A percentile compares a stretch with the other conserved stretches of the same genome.
phyloP scores from a whole-genome alignment of 2,113 vertebrate genomes.

The Thunnus thynnus region DNA sequence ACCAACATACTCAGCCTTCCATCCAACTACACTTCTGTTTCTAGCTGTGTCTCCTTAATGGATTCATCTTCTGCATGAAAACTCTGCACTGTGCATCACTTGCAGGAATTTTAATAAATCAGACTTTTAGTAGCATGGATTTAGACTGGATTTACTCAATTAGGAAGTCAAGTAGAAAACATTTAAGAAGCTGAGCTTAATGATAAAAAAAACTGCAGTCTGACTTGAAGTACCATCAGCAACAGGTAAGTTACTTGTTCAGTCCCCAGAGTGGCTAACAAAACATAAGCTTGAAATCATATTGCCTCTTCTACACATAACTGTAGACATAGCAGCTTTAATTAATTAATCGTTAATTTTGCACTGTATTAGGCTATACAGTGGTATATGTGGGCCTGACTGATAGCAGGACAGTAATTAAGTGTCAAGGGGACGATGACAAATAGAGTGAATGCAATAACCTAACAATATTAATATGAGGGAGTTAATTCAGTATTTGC shows the following conservation, averaged over 20 bases:
- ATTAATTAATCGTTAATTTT: too few relatives aligned
- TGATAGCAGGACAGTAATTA: too few relatives aligned
- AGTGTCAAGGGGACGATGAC: too few relatives aligned
- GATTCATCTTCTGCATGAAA: constrained; percentile 1
- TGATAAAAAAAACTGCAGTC: background rate
- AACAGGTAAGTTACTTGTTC: background rate
- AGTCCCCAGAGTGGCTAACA: background rate
- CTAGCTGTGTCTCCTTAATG: background rate
- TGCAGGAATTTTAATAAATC: constrained; percentile 5
- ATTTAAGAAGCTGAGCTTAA: background rate
- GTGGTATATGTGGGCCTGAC: too few relatives aligned
- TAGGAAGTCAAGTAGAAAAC: background rate
- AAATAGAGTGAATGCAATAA: too few relatives aligned
- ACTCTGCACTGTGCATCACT: background rate
- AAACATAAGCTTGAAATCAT: background rate
- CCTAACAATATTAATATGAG: too few relatives aligned
- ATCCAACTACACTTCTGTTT: background rate
- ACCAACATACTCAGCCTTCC: background rate
- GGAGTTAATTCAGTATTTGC: too few relatives aligned
- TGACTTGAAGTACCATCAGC: background rate
- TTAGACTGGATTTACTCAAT: constrained; percentile 24
- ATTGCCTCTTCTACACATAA: background rate
- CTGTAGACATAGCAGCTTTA: too few relatives aligned
- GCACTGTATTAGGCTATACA: too few relatives aligned
- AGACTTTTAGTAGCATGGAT: constrained; percentile 16